Conservation (phyloP, 37 sponge, comb jelly and placozoan species). For the Haliclona indistincta region DNA sequence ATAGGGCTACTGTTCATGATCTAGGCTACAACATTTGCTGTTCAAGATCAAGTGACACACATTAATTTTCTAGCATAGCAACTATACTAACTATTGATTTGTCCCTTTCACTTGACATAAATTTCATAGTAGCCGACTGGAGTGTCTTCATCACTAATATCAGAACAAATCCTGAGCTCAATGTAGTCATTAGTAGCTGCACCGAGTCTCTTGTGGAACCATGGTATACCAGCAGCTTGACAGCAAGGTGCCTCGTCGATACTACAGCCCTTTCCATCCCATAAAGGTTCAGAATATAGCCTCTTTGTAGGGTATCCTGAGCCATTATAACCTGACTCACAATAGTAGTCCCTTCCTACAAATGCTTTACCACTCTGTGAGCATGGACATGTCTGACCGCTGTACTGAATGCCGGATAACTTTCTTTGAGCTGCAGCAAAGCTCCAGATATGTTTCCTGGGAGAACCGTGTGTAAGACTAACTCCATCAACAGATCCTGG, state of each 20-base stretch:
- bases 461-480: slow-evolving; percentile 17
- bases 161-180: slow-evolving; percentile 53
- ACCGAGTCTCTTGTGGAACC: slow-evolving; percentile 45
- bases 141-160: slow-evolving; percentile 39
- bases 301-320: not conserved
- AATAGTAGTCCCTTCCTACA: slow-evolving; percentile 22
- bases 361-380: not conserved
- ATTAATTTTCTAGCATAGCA: too few species aligned
- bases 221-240: slow-evolving; percentile 13
- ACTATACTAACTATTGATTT: too few species aligned
- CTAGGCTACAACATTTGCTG: too few species aligned
- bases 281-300: slow-evolving; percentile 26
- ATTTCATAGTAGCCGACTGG: slow-evolving; percentile 24
- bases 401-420: too few species aligned
- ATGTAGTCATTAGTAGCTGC: slow-evolving; percentile 27
- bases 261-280: slow-evolving; percentile 49
- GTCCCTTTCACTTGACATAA: slow-evolving; percentile 37
- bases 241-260: slow-evolving; percentile 19
- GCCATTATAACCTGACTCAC: slow-evolving; percentile 7
- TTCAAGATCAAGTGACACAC: too few species aligned
- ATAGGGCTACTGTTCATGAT: too few species aligned
- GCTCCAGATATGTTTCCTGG: slow-evolving; percentile 34
- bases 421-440: slow-evolving; percentile 1
- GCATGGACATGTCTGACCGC: slow-evolving; percentile 35
- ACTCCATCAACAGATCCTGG: slow-evolving; percentile 22